Evolutionary conservation across 2,797 vertebrate genomes (phyloP).

Genomic region (Rhadinocentrus ornatus): DNA sequence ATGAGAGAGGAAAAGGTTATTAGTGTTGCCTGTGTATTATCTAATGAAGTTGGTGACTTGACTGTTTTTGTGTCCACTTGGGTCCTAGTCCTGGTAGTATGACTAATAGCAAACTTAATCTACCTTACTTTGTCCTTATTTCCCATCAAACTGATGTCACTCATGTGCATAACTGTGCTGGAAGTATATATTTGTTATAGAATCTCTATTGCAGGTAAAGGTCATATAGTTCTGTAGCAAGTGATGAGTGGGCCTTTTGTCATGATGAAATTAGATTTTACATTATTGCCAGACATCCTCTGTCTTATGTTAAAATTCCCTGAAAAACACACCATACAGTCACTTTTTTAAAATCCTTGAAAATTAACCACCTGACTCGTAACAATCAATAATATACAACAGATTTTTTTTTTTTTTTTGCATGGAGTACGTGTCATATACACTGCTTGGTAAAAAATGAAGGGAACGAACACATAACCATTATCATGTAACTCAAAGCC

Average conservation of each 20-base stretch:
- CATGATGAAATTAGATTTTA: neutral
- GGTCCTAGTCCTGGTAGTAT: neutral
- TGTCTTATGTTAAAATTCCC: neutral
- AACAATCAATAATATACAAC: neutral
- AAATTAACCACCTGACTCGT: too few relatives aligned
- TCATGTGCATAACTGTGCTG: neutral
- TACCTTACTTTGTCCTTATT: neutral
- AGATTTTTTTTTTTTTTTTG: too few relatives aligned
- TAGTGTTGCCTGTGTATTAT: neutral
- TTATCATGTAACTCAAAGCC: too few relatives aligned
- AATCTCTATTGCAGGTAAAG: neutral
- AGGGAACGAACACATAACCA: too few relatives aligned
- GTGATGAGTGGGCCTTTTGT: conserved; percentile 11
- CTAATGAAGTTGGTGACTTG: neutral
- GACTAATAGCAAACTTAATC: neutral
- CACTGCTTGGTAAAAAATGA: too few relatives aligned
- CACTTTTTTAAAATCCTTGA: neutral
- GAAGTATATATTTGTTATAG: too few relatives aligned
- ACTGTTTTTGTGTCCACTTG: neutral
- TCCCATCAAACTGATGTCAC: neutral
- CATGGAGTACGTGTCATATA: too few relatives aligned
- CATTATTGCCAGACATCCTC: conserved; percentile 6
- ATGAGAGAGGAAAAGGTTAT: neutral
- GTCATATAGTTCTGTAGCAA: neutral
- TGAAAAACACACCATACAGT: neutral